Base-by-base conservation (phyloP, 2,888 invertebrate species). In the Stictocephala bisonia region DNA sequence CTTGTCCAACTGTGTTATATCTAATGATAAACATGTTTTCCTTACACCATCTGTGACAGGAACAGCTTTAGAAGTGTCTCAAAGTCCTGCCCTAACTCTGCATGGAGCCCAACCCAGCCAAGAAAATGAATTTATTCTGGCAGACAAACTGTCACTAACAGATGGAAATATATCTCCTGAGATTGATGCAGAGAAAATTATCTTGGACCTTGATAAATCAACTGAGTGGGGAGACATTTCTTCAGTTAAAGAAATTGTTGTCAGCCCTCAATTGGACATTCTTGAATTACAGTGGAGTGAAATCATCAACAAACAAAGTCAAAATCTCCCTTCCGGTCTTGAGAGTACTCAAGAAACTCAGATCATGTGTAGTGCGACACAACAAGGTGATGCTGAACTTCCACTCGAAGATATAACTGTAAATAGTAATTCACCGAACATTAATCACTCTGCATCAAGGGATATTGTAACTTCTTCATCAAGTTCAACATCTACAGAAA, bases 181-280 rank as follows among this genome's bases (percentile, higher is more conserved):
- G 18, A 72, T 76, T n/a, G 74, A 72, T 41, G 70, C 74, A 15
- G 76, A 76, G 9, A 74, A 67, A 24, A 75, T 76, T 20, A 70
- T 76, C 35, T 72, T 76, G 64, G 75, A 75, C 44, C 18, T 76
- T 20, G 58, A 60, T 20, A 73, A 74, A 50, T 44, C 60, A 22
- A 51, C 64, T 40, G 71, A 71, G 15, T 67, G 66, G 41, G 69
- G 18, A 20, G 74, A 53, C n/a, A 67, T 69, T 20, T 74, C 72
- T 56, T 44, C 74, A 6, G 67, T 76, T 0, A 72, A 71, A 24
- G 73, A 73, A 35, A 73, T 73, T 13, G 74, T 76, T 56, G 60
- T 76, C 44, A 75, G 75, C 20, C 75, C 76, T 3, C 75, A 76
- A 60, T 48, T 76, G 29, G 76, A 76, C 41, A 74, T 76, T 41